Evolutionary conservation across 2,113 vertebrate genomes (phyloP).

Genomic region (Gymnorhina tibicen): DNA sequence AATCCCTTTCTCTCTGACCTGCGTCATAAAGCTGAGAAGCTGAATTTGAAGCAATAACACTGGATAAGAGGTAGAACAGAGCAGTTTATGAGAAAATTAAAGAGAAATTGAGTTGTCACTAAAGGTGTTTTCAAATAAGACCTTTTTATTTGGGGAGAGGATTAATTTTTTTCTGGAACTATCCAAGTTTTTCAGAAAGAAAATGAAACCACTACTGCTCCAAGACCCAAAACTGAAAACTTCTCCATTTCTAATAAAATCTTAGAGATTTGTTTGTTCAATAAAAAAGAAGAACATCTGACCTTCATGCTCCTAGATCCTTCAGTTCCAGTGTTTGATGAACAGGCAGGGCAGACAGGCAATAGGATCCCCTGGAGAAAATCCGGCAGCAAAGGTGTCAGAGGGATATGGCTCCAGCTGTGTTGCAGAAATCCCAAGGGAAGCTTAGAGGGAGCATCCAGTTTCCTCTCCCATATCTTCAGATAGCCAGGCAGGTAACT

Average conservation of each 20-base stretch:
- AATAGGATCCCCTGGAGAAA: neutral
- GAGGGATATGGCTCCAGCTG: neutral
- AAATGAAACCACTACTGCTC: neutral
- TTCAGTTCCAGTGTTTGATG: neutral
- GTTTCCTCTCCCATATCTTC: neutral
- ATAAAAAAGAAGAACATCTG: neutral
- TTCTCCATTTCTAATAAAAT: neutral
- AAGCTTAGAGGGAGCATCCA: neutral
- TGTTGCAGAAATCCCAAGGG: neutral
- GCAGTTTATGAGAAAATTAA: neutral
- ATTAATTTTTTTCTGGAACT: neutral
- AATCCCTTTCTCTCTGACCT: neutral
- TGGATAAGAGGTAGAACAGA: neutral
- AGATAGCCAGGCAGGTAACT: neutral
- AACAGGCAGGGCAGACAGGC: neutral
- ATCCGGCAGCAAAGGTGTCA: neutral
- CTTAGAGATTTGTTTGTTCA: neutral
- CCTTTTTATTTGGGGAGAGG: neutral
- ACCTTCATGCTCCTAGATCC: neutral
- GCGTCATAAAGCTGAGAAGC: neutral
- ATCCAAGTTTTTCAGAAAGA: neutral
- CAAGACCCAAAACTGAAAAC: neutral
- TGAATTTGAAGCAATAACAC: neutral
- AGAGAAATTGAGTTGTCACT: neutral
- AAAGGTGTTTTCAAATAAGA: neutral